phyloP scores from a whole-genome alignment of 1,140 invertebrate genomes.

The Drosophila baimaii region DNA sequence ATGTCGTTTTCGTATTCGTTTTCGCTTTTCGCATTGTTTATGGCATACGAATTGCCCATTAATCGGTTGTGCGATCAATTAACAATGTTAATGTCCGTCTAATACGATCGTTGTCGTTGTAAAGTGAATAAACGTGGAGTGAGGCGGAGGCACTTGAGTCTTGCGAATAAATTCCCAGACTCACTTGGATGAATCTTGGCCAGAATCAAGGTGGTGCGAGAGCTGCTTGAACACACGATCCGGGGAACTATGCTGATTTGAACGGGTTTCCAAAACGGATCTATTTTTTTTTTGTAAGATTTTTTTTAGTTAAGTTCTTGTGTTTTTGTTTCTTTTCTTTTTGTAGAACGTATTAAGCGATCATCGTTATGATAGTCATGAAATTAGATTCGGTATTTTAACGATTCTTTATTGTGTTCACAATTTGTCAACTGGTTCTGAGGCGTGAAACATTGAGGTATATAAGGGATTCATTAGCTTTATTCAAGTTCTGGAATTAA shows the following conservation, averaged over 20 bases:
- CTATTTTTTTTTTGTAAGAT: conserved; percentile 3
- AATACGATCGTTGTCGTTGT: conserved; percentile 60
- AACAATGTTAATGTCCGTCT: conserved; percentile 71
- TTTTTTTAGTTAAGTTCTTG: not conserved
- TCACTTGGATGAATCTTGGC: conserved; percentile 16
- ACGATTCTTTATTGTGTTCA: not conserved
- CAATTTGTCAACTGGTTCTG: conserved; percentile 25
- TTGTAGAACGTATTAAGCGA: not conserved
- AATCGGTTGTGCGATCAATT: conserved; percentile 65
- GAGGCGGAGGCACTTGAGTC: conserved; percentile 8
- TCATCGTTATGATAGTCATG: not conserved
- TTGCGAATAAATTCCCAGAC: conserved; percentile 20
- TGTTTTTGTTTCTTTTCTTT: not conserved
- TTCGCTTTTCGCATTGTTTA: conserved; percentile 48
- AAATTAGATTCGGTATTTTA: not conserved
- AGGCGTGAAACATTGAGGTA: not conserved
- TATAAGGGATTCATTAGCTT: too few relatives aligned
- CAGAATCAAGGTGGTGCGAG: conserved; percentile 31
- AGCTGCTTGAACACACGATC: conserved; percentile 25
- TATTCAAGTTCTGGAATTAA: not conserved
- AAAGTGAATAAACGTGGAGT: conserved; percentile 20
- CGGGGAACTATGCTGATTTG: conserved; percentile 3
- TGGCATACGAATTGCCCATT: conserved; percentile 73
- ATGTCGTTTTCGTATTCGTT: conserved; percentile 19
- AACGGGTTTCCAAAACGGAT: conserved; percentile 44